phyloP scores from a whole-genome alignment of 1,140 invertebrate genomes.

The Zelostemma sp. region DNA sequence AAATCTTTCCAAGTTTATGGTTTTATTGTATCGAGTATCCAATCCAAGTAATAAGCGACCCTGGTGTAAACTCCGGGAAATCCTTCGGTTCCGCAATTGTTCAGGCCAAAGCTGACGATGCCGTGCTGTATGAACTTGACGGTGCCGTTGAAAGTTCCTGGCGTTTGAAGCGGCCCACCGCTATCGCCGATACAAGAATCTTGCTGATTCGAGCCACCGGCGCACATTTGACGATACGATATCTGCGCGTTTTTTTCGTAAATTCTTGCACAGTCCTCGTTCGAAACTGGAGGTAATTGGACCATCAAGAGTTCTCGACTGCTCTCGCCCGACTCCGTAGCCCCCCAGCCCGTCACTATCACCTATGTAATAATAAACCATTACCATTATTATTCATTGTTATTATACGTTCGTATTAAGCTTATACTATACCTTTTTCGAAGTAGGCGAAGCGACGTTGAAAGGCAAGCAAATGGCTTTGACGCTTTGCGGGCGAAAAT shows the following conservation, averaged over 20 bases:
- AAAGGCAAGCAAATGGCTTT: conserved; percentile 74
- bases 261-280: conserved; percentile 62
- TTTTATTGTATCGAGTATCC: conserved; percentile 74
- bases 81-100: conserved; percentile 68
- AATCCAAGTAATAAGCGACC: conserved; percentile 74
- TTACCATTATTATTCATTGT: too few species aligned
- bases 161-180: conserved; percentile 69
- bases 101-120: conserved; percentile 71
- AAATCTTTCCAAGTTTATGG: neutral
- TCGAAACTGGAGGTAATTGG: conserved; percentile 64
- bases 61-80: conserved; percentile 76
- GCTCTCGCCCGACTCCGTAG: conserved; percentile 66
- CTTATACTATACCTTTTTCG: too few species aligned
- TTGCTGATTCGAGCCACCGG: conserved; percentile 70
- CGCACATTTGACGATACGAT: conserved; percentile 73
- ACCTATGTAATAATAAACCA: too few species aligned
- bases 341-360: conserved; percentile 75
- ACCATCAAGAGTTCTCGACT: conserved; percentile 71
- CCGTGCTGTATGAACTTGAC: conserved; percentile 67
- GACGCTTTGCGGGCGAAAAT: conserved; percentile 69
- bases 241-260: conserved; percentile 62
- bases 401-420: too few species aligned
- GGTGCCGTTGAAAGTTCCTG: conserved; percentile 44
- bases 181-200: conserved; percentile 69
- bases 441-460: conserved; percentile 26